These are phyloP conservation scores for Ochropacha duplaris DNA, from an alignment of 2,888 invertebrate species.

Conservation along the genomic window DNA sequence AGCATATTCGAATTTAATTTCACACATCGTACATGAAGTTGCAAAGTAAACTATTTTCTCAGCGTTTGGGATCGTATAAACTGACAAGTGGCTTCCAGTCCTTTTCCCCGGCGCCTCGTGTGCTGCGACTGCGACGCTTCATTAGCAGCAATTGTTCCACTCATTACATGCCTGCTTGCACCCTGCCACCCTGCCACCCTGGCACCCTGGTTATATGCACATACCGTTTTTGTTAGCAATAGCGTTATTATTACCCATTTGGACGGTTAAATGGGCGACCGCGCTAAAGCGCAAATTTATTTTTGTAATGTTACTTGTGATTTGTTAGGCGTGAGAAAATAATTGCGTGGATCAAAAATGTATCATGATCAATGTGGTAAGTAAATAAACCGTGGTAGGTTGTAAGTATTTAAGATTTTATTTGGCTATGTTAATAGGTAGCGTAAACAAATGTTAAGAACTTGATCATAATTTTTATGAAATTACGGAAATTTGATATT, in stretches of 20 bases:
- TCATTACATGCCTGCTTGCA: constrained; percentile 29
- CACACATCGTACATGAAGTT: not conserved
- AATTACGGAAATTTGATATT: no score
- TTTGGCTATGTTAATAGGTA: no score
- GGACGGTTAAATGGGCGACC: not conserved
- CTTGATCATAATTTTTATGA: no score
- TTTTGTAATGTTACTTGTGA: not conserved
- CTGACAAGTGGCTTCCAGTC: constrained; percentile 14
- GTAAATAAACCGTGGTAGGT: no score
- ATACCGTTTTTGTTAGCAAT: constrained; percentile 3
- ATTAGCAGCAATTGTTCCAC: constrained; percentile 42
- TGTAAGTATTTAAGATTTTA: no score
- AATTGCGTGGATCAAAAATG: no score
- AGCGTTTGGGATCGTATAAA: constrained; percentile 10
- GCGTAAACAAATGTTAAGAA: no score
- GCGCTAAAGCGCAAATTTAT: not conserved
- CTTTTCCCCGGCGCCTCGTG: constrained; percentile 16
- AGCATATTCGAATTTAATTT: not conserved
- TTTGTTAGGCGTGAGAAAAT: no score
- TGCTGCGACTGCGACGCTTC: constrained; percentile 23
- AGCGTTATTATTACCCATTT: constrained; percentile 3
- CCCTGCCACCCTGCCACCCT: no score
- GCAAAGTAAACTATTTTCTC: constrained; percentile 8
- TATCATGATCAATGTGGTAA: no score
- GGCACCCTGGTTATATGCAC: no score